These are phyloP conservation scores for Temnothorax curvispinosus DNA, from an alignment of 1,140 invertebrate species.

Conservation along the genomic window DNA sequence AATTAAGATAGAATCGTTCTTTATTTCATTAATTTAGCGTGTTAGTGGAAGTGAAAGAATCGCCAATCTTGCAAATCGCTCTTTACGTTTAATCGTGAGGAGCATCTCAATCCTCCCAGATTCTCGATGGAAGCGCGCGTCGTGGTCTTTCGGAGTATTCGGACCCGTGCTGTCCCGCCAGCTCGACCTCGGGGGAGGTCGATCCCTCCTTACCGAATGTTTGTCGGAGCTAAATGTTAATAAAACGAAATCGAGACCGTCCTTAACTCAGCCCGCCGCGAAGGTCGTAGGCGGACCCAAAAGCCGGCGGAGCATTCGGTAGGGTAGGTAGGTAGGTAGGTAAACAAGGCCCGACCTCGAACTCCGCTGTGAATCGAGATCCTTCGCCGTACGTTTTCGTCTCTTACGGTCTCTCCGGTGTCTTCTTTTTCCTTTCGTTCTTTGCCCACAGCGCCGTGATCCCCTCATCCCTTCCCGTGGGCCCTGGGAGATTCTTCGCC, in stretches of 20 bases:
- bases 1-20: not conserved
- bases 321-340: slow-evolving; percentile 50
- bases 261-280: slow-evolving; percentile 53
- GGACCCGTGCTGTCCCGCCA: not conserved
- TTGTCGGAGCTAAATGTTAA: slow-evolving; percentile 69
- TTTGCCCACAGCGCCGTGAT: not conserved
- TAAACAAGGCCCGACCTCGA: slow-evolving; percentile 69
- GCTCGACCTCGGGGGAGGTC: slow-evolving; percentile 66
- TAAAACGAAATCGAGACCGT: slow-evolving; percentile 68
- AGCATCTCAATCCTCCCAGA: not conserved
- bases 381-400: slow-evolving; percentile 63
- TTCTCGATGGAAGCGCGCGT: not conserved
- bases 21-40: not conserved
- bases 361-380: slow-evolving; percentile 62
- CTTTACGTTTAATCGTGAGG: not conserved
- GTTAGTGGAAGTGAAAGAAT: not conserved
- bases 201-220: slow-evolving; percentile 66
- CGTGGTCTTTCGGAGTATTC: not conserved
- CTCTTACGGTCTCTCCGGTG: slow-evolving; percentile 31
- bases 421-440: slow-evolving; percentile 30
- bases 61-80: not conserved
- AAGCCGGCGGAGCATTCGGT: slow-evolving; percentile 62
- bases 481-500: not conserved
- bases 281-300: slow-evolving; percentile 74
- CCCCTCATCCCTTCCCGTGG: not conserved